Evolutionary conservation across 92 coral and sea anemone genomes (phyloP).

Genomic region (Metridium senile): DNA sequence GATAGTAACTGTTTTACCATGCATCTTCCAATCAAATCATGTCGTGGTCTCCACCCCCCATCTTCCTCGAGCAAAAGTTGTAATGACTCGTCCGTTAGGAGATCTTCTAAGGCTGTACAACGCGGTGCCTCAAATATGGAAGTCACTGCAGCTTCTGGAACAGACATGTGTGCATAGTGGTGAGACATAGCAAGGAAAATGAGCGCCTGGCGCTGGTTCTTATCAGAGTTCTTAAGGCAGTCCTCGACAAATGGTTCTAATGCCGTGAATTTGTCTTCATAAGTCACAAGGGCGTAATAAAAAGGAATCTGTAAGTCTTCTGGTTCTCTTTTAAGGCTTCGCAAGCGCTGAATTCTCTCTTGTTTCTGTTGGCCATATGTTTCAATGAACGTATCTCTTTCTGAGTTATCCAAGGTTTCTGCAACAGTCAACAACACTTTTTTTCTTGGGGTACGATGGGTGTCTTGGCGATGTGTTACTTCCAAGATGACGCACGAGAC

Average conservation of each 20-base stretch:
- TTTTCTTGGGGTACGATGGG: neutral
- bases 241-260: constrained; percentile 60
- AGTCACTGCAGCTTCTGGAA: constrained; percentile 18
- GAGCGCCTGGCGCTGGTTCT: constrained; percentile 20
- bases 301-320: constrained; percentile 56
- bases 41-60: constrained; percentile 61
- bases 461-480: constrained; percentile 38
- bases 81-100: constrained; percentile 21
- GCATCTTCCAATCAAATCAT: constrained; percentile 28
- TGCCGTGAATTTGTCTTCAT: constrained; percentile 44
- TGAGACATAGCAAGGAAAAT: constrained; percentile 58
- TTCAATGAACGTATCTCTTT: constrained; percentile 23
- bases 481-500: constrained; percentile 55
- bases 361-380: constrained; percentile 31
- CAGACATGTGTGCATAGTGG: constrained; percentile 54
- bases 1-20: constrained; percentile 46
- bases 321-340: neutral
- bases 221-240: constrained; percentile 21
- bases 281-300: constrained; percentile 49
- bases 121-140: constrained; percentile 19
- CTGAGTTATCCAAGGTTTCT: constrained; percentile 12
- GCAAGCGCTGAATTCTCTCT: constrained; percentile 9
- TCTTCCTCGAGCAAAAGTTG: constrained; percentile 62
- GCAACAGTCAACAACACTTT: constrained; percentile 31
- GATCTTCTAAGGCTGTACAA: constrained; percentile 19